Base-by-base conservation (phyloP, 2,888 invertebrate genomes). In the Epistrophella euchroma region DNA sequence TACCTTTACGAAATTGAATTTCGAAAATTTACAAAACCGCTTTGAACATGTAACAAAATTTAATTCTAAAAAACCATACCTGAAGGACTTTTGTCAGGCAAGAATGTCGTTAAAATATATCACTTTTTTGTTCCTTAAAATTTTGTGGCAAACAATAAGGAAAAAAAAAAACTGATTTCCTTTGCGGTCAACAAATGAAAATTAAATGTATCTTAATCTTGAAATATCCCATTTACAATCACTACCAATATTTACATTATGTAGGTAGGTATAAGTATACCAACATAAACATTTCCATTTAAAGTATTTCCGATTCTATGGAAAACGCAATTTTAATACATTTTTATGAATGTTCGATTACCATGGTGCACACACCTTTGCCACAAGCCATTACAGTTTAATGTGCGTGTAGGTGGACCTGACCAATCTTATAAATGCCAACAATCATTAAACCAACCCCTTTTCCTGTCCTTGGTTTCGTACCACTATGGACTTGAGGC, bases 381-480 rank as follows among this genome's bases (percentile, higher is more conserved):
- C 79, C 83, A 74, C 73, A 78, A 78, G 62, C 74, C 83, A 79
- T 71, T 78, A 58, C 56, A 75, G 50, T 60, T 79, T 84, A 79
- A 74, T 80, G 75, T 75, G 73, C 74, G 62, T 55, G 75, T 79
- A 74, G 64, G 62, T 84, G 79, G 71, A 80, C 84, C 75, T 75
- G 66, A 84, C 75, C 79, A 71, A 84, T 79, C 79, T 84, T 71
- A 84, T 75, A 84, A 84, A 84, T 84, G 79, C 75, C 84, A 84
- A 84, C 79, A 71, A 84, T 84, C 84, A 84, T 84, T 84, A 84
- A 80, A 71, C 64, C 79, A 71, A 71, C 79, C 71, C 40, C 32
- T 47, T 28, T 45, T 66, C 66, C 35, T 47, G 47, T 47, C 17
- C 47, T 75, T 60, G 79, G 79, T 60, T 43, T 64, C 52, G 11